phyloP scores from a whole-genome alignment of 2,113 vertebrate species.

The Emydura subglobosa region DNA sequence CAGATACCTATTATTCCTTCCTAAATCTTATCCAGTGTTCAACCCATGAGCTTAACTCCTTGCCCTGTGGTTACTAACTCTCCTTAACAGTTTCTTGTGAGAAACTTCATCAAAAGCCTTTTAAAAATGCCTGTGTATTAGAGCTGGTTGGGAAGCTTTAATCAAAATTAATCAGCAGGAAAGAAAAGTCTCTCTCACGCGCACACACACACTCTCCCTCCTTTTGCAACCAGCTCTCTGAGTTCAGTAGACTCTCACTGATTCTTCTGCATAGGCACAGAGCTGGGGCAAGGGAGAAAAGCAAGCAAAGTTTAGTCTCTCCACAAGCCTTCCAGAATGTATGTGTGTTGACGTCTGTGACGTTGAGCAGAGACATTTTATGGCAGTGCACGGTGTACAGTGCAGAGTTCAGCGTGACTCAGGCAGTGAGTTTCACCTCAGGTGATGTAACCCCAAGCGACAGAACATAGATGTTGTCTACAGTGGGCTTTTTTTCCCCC shows the following conservation, averaged over 20 bases:
- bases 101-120: not conserved
- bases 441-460: not conserved
- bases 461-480: not conserved
- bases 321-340: not conserved
- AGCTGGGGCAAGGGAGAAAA: not conserved
- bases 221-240: not conserved
- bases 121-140: not conserved
- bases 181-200: not conserved
- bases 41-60: not conserved
- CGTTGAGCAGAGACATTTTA: not conserved
- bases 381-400: not conserved
- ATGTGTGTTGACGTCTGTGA: not conserved
- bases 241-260: not conserved
- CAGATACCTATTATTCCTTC: not conserved
- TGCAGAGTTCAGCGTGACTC: not conserved
- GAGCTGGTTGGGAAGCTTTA: not conserved
- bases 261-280: accelerated
- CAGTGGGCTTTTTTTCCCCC: not conserved
- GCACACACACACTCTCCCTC: not conserved
- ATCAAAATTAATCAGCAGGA: not conserved
- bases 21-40: not conserved
- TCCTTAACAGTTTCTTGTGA: not conserved
- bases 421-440: conserved; percentile 4
- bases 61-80: not conserved
- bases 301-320: not conserved